Conservation (phyloP, 2,888 invertebrate genomes). For the Nomada lathburiana region DNA sequence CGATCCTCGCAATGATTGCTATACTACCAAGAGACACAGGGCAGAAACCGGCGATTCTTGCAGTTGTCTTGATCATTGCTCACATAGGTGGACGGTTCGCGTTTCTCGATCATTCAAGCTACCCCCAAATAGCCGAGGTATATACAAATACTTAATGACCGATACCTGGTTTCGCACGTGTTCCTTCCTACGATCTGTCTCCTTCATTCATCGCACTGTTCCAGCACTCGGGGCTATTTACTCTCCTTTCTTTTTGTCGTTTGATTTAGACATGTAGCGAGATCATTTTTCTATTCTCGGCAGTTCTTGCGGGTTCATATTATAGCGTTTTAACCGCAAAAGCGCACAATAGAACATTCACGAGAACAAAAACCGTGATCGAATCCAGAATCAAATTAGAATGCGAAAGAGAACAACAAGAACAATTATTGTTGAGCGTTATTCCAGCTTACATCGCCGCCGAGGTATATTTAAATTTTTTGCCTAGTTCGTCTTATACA, state of each 20-base stretch:
- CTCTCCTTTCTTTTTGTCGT: not conserved
- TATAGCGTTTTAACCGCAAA: slow-evolving; percentile 95
- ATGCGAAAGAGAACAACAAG: slow-evolving; percentile 97
- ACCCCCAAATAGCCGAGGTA: slow-evolving; percentile 69
- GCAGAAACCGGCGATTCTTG: slow-evolving; percentile 75
- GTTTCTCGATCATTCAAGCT: slow-evolving; percentile 59
- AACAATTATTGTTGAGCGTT: slow-evolving; percentile 95
- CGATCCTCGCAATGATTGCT: slow-evolving; percentile 88
- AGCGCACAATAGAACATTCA: slow-evolving; percentile 94
- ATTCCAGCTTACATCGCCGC: slow-evolving; percentile 98
- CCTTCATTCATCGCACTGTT: not conserved
- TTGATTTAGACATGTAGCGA: slow-evolving; percentile 54
- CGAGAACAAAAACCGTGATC: slow-evolving; percentile 95
- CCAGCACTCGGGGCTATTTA: not conserved
- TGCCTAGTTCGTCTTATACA: not conserved
- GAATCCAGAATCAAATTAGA: slow-evolving; percentile 96
- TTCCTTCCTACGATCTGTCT: not conserved
- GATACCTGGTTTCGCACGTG: not conserved
- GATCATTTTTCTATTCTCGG: slow-evolving; percentile 88
- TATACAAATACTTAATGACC: not conserved
- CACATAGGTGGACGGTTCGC: slow-evolving; percentile 71
- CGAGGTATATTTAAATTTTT: slow-evolving; percentile 88
- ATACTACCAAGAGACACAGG: slow-evolving; percentile 85
- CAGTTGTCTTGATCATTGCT: slow-evolving; percentile 69
- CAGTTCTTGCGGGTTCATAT: slow-evolving; percentile 94